Percentiles rank a stretch among this genome's conserved stretches.
These are phyloP conservation scores for Dysidea cf. avara DNA, from an alignment of 37 sponge, comb jelly and placozoan species.

Conservation along the genomic window DNA sequence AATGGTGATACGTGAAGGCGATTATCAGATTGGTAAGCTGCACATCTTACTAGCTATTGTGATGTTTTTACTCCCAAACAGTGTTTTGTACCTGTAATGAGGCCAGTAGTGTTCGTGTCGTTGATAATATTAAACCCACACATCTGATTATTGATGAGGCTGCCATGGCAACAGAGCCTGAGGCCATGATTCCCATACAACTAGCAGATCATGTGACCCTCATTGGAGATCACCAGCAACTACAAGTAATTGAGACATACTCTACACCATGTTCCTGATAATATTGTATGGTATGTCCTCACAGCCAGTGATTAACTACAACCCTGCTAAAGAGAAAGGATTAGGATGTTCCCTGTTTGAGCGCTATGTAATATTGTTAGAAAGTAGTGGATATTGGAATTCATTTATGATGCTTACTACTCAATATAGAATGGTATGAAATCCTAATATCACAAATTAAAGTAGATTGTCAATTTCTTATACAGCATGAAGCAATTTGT, in stretches of 20 bases:
- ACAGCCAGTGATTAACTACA: constrained; percentile 56
- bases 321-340: constrained; percentile 51
- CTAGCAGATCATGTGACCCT: constrained; percentile 68
- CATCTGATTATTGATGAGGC: constrained; percentile 79
- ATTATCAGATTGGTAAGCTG: constrained; percentile 29
- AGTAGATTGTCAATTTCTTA: too few relatives aligned
- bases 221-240: constrained; percentile 74
- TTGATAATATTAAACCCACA: constrained; percentile 7
- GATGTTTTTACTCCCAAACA: not conserved
- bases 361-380: constrained; percentile 33
- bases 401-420: constrained; percentile 3
- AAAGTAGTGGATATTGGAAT: not conserved
- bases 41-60: too few relatives aligned
- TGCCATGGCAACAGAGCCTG: constrained; percentile 80
- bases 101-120: constrained; percentile 30
- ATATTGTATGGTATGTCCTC: too few relatives aligned
- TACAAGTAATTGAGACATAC: too few relatives aligned
- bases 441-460: not conserved
- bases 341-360: constrained; percentile 67
- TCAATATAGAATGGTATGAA: constrained; percentile 67
- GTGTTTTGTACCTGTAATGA: constrained; percentile 77
- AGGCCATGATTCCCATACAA: constrained; percentile 57
- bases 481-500: constrained; percentile 59
- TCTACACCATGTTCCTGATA: too few relatives aligned
- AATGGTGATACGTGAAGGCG: constrained; percentile 9